Base-by-base conservation (phyloP, 1,140 invertebrate species). In the Listronotus oregonensis region DNA sequence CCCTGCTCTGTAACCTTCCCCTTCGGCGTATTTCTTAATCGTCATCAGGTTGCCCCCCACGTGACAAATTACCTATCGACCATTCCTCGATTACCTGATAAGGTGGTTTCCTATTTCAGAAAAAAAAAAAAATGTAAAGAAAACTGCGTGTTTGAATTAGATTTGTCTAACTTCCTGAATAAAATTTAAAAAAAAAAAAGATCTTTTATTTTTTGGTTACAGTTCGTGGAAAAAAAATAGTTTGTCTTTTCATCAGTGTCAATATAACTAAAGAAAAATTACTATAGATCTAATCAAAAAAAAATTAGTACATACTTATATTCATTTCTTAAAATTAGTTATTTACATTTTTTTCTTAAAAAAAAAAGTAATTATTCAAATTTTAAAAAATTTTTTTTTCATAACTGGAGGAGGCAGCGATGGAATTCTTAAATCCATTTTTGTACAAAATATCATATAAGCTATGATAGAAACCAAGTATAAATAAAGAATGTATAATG, bases 41-140 rank as follows among this genome's bases (percentile, higher is more conserved):
- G 63, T 65, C 54, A 52, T 49, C 63, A 65, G 63, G 58, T 65
- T 65, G 55, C 63, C 15, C 31, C 54, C 56, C 63, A 46, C 54
- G 54, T 65, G 63, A 65, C 63, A 65, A 65, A 65, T 65, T 65
- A 54, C 63, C 63, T 65, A 65, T 65, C 63, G 63, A 12, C 63
- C 49, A 65, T 65, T 52, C 56, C 63, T 55, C 47, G 63, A 65
- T 65, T 58, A 65, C 63, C 63, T 65, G 63, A 65, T 65, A 58
- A 50, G 54, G 63, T 65, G 46, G 32, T 55, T 65, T 54, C 61
- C 61, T 31, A 58, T 31, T 49, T 6, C 14, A n/a, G 43, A 42
- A 37, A 64, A 54, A 55, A 55, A 32, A 55, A 39, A 14, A 62
- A 62, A 39, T 51, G 50, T 51, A 21, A 40, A 39, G 52, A 64